A percentile compares a stretch with the other conserved stretches of the same genome.
phyloP scores from a whole-genome alignment of 2,888 invertebrate species.

The Brachypterus glaber region DNA sequence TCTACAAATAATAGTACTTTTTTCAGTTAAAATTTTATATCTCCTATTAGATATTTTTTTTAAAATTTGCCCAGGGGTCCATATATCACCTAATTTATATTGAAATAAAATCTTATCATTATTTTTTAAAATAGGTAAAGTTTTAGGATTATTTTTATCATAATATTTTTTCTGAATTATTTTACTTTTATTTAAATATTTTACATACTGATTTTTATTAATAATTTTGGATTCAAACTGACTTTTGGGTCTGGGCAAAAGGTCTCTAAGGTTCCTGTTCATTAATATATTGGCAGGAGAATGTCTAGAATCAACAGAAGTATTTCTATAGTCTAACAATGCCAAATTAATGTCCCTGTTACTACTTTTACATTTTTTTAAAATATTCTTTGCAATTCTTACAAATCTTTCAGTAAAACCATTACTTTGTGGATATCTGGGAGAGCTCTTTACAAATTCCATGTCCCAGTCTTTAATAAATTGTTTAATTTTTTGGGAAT shows the following conservation, averaged over 20 bases:
- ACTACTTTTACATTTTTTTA: not conserved
- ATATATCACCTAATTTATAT: not conserved
- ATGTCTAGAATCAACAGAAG: not conserved
- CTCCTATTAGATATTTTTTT: not conserved
- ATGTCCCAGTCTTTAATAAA: not conserved
- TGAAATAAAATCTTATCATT: not conserved
- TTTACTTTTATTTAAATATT: not conserved
- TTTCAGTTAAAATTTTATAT: not conserved
- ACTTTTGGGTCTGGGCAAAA: not conserved
- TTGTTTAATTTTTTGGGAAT: not conserved
- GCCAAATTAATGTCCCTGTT: not conserved
- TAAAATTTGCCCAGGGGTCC: not conserved
- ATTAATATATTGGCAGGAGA: not conserved
- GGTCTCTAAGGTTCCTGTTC: not conserved
- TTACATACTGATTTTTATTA: not conserved
- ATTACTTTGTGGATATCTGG: not conserved
- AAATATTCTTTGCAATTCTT: slow-evolving; percentile 2
- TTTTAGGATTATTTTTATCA: not conserved
- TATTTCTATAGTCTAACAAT: not conserved
- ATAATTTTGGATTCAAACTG: not conserved
- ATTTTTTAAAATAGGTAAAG: not conserved
- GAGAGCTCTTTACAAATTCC: not conserved
- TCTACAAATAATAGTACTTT: not conserved
- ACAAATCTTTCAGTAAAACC: not conserved
- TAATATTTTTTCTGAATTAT: not conserved